Evolutionary conservation across 1,140 invertebrate genomes (phyloP).

Genomic region (Pomacea maculata): DNA sequence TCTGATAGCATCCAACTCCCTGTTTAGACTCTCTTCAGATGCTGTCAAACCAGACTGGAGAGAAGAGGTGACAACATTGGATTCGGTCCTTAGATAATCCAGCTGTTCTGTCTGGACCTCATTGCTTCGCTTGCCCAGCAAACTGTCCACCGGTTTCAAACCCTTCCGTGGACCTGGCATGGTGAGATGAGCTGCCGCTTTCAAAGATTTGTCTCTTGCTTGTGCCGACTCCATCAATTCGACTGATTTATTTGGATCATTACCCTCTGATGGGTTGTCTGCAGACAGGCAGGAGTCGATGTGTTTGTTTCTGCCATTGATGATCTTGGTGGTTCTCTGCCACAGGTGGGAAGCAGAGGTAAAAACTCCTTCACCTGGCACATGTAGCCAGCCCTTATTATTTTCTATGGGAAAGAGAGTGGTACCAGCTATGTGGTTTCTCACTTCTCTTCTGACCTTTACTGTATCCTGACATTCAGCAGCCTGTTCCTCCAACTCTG

Average conservation of each 20-base stretch:
- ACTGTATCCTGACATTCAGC: too few relatives aligned
- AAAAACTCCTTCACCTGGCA: constrained; percentile 21
- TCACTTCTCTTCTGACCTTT: too few relatives aligned
- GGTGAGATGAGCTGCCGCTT: too few relatives aligned
- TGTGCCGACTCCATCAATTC: too few relatives aligned
- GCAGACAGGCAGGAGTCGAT: neutral
- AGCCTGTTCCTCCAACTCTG: too few relatives aligned
- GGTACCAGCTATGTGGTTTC: neutral
- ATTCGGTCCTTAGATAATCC: too few relatives aligned
- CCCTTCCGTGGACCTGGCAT: too few relatives aligned
- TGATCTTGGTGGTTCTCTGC: neutral
- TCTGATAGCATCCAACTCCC: constrained; percentile 16
- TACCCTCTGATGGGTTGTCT: too few relatives aligned
- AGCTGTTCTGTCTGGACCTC: constrained; percentile 19
- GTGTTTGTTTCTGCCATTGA: neutral
- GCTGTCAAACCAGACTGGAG: constrained; percentile 4
- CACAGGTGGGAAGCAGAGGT: neutral
- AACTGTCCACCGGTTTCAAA: neutral
- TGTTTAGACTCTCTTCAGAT: constrained; percentile 16
- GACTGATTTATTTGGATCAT: neutral
- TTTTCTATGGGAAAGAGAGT: neutral
- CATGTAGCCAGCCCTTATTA: constrained; percentile 5
- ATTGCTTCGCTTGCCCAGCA: constrained; percentile 16
- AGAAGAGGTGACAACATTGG: too few relatives aligned
- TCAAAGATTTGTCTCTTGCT: too few relatives aligned